Conservation (phyloP, 92 coral and sea anemone species). For the Parazoanthus atlanticus region DNA sequence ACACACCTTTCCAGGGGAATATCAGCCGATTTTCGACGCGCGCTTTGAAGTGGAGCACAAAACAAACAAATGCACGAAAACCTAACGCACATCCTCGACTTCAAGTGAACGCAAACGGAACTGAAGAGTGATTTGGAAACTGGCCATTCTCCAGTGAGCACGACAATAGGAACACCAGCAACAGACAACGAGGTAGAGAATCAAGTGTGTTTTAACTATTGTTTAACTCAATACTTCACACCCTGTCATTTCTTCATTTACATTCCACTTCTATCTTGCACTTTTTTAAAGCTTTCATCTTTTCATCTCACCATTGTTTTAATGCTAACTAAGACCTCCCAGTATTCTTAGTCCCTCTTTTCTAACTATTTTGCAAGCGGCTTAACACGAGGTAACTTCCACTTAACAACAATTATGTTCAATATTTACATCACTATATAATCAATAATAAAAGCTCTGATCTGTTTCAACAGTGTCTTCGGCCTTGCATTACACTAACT, state of each 20-base stretch:
- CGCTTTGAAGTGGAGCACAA: too few relatives aligned
- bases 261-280: too few relatives aligned
- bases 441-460: slow-evolving; percentile 30
- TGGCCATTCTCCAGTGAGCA: background rate
- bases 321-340: background rate
- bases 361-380: slow-evolving; percentile 4
- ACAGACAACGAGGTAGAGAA: background rate
- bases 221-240: background rate
- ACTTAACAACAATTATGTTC: slow-evolving; percentile 1
- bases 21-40: too few relatives aligned
- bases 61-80: too few relatives aligned
- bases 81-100: too few relatives aligned
- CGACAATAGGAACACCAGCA: background rate
- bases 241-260: background rate
- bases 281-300: background rate
- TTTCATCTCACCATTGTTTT: background rate
- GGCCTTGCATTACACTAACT: background rate
- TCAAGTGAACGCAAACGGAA: too few relatives aligned
- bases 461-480: background rate
- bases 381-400: background rate
- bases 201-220: background rate
- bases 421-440: slow-evolving; percentile 27
- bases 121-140: too few relatives aligned
- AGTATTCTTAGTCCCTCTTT: background rate
- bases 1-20: too few relatives aligned